phyloP scores from a whole-genome alignment of 2,113 vertebrate species.

The Pycnonotus jocosus region DNA sequence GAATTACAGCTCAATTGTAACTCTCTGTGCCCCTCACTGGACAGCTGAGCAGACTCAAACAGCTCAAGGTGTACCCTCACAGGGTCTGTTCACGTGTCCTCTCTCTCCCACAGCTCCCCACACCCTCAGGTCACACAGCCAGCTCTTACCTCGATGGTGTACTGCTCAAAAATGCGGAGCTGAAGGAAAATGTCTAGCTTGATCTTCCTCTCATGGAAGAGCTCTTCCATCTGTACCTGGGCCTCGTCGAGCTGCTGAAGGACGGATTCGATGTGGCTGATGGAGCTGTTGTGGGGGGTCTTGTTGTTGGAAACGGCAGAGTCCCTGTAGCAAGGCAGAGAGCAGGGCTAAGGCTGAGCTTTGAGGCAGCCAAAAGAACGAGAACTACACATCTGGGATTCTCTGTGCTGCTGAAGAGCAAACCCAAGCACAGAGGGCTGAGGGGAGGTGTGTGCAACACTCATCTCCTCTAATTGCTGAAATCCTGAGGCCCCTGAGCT shows the following conservation, averaged over 20 bases:
- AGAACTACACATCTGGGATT: background rate
- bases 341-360: background rate
- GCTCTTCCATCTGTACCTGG: constrained; percentile 97
- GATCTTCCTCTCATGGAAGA: constrained; percentile 96
- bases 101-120: background rate
- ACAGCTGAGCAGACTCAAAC: background rate
- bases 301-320: constrained; percentile 93
- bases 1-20: background rate
- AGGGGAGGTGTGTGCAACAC: background rate
- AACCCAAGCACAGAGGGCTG: background rate
- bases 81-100: background rate
- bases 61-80: background rate
- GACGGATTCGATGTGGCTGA: constrained; percentile 94
- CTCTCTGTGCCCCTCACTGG: background rate
- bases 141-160: constrained; percentile 89
- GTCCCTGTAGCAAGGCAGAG: constrained; percentile 77
- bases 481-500: background rate
- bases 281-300: constrained; percentile 93
- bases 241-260: constrained; percentile 97
- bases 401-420: background rate
- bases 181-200: constrained; percentile 97
- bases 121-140: background rate
- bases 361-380: background rate
- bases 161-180: constrained; percentile 95
- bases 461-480: background rate